A percentile compares a stretch with the other conserved stretches of the same genome.
phyloP scores from a whole-genome alignment of 2,888 invertebrate genomes.

The Mythimna impura region DNA sequence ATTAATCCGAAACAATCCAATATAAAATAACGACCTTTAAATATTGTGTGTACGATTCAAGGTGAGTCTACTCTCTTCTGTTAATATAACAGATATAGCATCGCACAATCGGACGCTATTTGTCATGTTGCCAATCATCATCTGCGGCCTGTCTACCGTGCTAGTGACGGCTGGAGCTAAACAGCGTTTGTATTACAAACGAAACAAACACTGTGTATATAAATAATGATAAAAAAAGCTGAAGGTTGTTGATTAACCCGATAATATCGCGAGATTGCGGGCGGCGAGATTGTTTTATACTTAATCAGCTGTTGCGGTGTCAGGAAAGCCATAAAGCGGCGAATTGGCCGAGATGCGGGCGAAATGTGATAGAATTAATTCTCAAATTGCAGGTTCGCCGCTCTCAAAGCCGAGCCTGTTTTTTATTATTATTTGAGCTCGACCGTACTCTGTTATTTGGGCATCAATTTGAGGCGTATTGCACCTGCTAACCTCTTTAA shows the following conservation, averaged over 20 bases:
- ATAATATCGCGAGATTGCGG: slow-evolving; percentile 78
- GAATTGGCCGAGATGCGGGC: slow-evolving; percentile 76
- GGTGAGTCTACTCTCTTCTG: slow-evolving; percentile 41
- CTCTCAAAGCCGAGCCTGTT: slow-evolving; percentile 74
- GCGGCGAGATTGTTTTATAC: slow-evolving; percentile 76
- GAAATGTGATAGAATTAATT: slow-evolving; percentile 87
- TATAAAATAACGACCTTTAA: slow-evolving; percentile 61
- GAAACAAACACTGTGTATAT: slow-evolving; percentile 64
- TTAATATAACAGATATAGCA: slow-evolving; percentile 34
- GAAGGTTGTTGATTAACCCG: slow-evolving; percentile 76
- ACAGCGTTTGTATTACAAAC: slow-evolving; percentile 51
- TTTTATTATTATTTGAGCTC: slow-evolving; percentile 81
- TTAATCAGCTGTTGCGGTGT: slow-evolving; percentile 84
- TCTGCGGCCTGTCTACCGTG: neutral
- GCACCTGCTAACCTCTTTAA: slow-evolving; percentile 87
- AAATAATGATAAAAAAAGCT: slow-evolving; percentile 68
- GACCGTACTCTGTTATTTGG: slow-evolving; percentile 83
- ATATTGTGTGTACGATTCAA: slow-evolving; percentile 44
- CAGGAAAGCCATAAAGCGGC: slow-evolving; percentile 78
- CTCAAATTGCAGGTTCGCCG: slow-evolving; percentile 83
- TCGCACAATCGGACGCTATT: slow-evolving; percentile 26
- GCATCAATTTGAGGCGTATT: slow-evolving; percentile 84
- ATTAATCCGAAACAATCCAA: slow-evolving; percentile 60
- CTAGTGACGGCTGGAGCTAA: neutral
- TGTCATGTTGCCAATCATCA: slow-evolving; percentile 55